A percentile compares a stretch with the other conserved stretches of the same genome.
Conservation (phyloP, 2,888 invertebrate genomes). For the Leucoma salicis region DNA sequence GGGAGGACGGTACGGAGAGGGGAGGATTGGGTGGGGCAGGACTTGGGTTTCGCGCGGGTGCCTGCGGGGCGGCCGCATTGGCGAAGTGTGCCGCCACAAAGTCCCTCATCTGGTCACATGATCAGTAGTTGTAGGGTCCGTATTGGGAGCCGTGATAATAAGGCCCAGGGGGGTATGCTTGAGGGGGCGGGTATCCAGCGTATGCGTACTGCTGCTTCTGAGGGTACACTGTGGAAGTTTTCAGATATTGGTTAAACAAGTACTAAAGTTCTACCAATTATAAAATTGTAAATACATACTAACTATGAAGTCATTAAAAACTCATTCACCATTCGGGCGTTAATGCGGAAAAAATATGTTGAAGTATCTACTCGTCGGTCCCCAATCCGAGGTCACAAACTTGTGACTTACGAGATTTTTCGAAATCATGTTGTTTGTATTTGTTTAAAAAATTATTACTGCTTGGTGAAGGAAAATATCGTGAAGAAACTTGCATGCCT, state of each 20-base stretch:
- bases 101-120: conserved; percentile 80
- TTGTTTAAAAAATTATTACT: too few relatives aligned
- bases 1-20: conserved; percentile 41
- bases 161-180: conserved; percentile 92
- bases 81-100: conserved; percentile 70
- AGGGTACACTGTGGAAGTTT: conserved; percentile 89
- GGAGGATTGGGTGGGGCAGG: conserved; percentile 30
- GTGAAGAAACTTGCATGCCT: too few relatives aligned
- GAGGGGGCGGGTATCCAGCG: conserved; percentile 92
- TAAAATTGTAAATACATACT: too few relatives aligned
- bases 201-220: conserved; percentile 97
- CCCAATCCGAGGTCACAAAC: too few relatives aligned
- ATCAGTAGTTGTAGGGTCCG: conserved; percentile 95
- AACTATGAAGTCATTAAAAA: too few relatives aligned
- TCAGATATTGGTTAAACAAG: neutral
- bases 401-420: too few relatives aligned
- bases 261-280: too few relatives aligned
- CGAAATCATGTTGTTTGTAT: too few relatives aligned
- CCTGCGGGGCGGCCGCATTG: conserved; percentile 74
- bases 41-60: conserved; percentile 68
- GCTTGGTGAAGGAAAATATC: too few relatives aligned
- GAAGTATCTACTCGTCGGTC: too few relatives aligned
- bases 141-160: conserved; percentile 96
- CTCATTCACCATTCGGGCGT: too few relatives aligned
- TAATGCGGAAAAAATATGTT: too few relatives aligned